Evolutionary conservation across 2,113 vertebrate species (phyloP).

Genomic region (Picathartes gymnocephalus): DNA sequence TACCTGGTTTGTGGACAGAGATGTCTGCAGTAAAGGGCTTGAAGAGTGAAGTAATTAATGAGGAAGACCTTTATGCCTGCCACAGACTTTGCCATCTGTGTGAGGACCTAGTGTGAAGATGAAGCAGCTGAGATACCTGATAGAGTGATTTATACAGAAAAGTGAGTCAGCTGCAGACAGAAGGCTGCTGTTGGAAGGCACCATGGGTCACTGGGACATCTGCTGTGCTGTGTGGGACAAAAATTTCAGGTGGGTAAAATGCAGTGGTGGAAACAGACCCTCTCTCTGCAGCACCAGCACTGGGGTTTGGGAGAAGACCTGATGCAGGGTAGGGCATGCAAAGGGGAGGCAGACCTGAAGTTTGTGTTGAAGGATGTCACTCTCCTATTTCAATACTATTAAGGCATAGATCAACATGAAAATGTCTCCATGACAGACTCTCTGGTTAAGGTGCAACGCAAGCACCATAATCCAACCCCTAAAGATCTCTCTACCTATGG

Average conservation of each 20-base stretch:
- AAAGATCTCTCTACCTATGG: background rate
- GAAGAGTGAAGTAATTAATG: background rate
- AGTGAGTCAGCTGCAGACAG: background rate
- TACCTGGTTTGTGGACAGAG: background rate
- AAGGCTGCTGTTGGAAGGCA: background rate
- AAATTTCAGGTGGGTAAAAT: background rate
- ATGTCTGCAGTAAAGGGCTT: background rate
- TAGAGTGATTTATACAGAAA: background rate
- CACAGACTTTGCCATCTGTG: background rate
- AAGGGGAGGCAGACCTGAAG: background rate
- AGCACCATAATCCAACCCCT: background rate
- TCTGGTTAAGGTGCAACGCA: background rate
- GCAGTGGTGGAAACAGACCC: fast-evolving
- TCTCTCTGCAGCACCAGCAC: background rate
- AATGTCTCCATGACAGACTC: background rate
- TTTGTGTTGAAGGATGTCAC: background rate
- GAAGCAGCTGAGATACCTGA: background rate
- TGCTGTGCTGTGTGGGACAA: background rate
- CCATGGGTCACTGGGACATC: fast-evolving
- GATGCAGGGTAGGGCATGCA: background rate
- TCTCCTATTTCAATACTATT: background rate
- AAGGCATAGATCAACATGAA: background rate
- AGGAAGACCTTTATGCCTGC: background rate
- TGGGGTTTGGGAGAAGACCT: background rate
- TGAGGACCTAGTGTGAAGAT: background rate